phyloP scores from a whole-genome alignment of 2,888 invertebrate genomes.

The Carabus problematicus region DNA sequence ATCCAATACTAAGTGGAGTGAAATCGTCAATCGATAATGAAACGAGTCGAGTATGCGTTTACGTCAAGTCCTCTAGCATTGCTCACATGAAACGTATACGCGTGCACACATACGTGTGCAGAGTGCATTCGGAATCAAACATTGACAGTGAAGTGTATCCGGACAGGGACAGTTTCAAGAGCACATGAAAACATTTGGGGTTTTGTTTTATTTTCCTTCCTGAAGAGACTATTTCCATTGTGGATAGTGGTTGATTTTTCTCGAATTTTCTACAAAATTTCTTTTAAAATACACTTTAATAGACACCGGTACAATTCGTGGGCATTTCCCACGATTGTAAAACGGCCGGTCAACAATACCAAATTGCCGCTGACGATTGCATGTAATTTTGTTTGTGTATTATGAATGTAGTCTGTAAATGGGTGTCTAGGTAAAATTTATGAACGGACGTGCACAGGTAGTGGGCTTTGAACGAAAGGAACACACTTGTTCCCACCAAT shows the following conservation, averaged over 20 bases:
- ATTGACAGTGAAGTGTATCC: too few species aligned
- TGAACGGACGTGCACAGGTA: neutral
- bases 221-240: too few species aligned
- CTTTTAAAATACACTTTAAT: conserved; percentile 7
- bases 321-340: neutral
- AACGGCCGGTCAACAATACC: neutral
- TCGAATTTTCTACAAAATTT: too few species aligned
- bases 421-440: neutral
- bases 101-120: too few species aligned
- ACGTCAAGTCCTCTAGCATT: too few species aligned
- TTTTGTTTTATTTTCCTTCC: too few species aligned
- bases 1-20: conserved; percentile 41
- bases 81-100: too few species aligned
- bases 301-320: neutral
- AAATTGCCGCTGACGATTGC: neutral
- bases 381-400: neutral
- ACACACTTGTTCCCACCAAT: neutral
- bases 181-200: too few species aligned
- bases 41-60: conserved; percentile 25
- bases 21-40: conserved; percentile 34
- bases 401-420: too few species aligned
- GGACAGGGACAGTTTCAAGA: too few species aligned
- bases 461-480: neutral
- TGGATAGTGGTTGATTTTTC: too few species aligned
- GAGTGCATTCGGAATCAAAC: too few species aligned